Evolutionary conservation across 2,888 invertebrate genomes (phyloP).

Genomic region (Chrysolina oricalcia): DNA sequence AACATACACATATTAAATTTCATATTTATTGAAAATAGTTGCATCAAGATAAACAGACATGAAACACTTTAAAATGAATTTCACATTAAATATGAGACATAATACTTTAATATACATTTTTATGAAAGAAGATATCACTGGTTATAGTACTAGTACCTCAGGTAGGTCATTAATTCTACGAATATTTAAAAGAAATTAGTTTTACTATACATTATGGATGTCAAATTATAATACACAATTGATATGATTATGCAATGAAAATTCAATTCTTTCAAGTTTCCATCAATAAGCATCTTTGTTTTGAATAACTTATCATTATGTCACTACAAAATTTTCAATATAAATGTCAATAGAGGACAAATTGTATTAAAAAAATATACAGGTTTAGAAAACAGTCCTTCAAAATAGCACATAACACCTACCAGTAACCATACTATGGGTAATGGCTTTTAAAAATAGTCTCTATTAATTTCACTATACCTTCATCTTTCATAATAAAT

Average conservation of each 20-base stretch:
- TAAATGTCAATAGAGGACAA: background rate
- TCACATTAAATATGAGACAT: background rate
- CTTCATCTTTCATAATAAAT: too few species aligned
- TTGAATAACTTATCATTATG: background rate
- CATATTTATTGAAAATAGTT: constrained; percentile 29
- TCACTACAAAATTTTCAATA: too few species aligned
- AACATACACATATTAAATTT: background rate
- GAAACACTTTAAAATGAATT: constrained; percentile 26
- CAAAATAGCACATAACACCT: background rate
- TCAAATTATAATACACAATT: background rate
- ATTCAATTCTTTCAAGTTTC: background rate
- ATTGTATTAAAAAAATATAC: background rate
- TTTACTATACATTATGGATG: background rate
- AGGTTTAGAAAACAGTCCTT: background rate
- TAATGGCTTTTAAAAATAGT: background rate
- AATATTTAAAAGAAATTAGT: constrained; percentile 8
- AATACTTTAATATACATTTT: constrained; percentile 18
- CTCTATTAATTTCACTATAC: too few species aligned
- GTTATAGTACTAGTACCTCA: constrained; percentile 13
- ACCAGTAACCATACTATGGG: background rate
- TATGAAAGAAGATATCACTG: constrained; percentile 27
- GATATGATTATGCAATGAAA: background rate
- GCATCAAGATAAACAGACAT: constrained; percentile 18
- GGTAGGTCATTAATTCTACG: constrained; percentile 7
- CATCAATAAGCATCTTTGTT: background rate